A percentile compares a stretch with the other conserved stretches of the same genome.
Evolutionary conservation across 1,140 invertebrate genomes (phyloP).

Genomic region (Mactra quadrangularis): DNA sequence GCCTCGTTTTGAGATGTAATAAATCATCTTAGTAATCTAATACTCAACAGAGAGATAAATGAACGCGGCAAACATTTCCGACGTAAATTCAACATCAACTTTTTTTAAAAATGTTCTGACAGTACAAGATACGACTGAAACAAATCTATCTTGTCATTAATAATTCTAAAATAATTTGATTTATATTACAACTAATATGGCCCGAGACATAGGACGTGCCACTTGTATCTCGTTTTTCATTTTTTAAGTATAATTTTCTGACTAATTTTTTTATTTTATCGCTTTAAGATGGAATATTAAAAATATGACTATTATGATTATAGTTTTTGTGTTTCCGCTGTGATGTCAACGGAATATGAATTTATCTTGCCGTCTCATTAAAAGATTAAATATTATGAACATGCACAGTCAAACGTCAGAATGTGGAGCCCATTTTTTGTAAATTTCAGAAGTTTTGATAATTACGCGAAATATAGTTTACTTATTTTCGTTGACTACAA

Average conservation of each 20-base stretch:
- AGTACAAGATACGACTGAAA: slow-evolving; percentile 37
- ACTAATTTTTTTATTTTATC: too few species aligned
- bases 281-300: too few species aligned
- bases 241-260: background rate
- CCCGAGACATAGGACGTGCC: slow-evolving; percentile 21
- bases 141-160: slow-evolving; percentile 50
- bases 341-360: too few species aligned
- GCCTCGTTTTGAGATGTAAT: slow-evolving; percentile 34
- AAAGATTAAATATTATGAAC: too few species aligned
- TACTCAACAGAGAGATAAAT: slow-evolving; percentile 55
- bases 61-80: slow-evolving; percentile 45
- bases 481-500: too few species aligned
- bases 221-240: slow-evolving; percentile 22
- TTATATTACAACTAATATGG: slow-evolving; percentile 44
- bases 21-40: slow-evolving; percentile 54
- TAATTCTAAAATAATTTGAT: slow-evolving; percentile 51
- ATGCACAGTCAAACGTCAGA: too few species aligned
- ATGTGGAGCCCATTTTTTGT: too few species aligned
- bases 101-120: slow-evolving; percentile 52
- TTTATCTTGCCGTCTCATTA: too few species aligned
- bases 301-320: too few species aligned
- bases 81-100: slow-evolving; percentile 56
- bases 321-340: too few species aligned
- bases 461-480: too few species aligned
- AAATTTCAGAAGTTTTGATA: too few species aligned